phyloP scores from a whole-genome alignment of 2,797 vertebrate genomes.

The Gambelia wislizenii region DNA sequence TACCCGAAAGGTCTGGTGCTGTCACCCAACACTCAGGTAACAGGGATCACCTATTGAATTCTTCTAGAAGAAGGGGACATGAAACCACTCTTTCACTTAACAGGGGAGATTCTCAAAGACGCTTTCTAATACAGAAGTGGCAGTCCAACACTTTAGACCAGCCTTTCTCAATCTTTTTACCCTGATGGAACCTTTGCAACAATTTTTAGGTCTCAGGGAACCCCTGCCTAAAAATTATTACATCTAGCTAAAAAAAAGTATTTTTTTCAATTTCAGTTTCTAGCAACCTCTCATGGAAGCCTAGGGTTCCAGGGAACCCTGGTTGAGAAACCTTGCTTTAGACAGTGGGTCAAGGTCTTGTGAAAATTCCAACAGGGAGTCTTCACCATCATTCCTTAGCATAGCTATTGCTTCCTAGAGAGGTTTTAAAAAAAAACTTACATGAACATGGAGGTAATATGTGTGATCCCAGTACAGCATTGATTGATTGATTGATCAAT shows the following conservation, averaged over 20 bases:
- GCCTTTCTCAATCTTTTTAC: too few relatives aligned
- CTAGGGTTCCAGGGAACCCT: too few relatives aligned
- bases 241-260: too few relatives aligned
- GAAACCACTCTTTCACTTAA: background rate
- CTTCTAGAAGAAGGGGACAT: background rate
- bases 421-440: background rate
- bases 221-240: too few relatives aligned
- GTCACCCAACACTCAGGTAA: slow-evolving; percentile 59
- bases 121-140: background rate
- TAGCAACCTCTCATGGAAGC: too few relatives aligned
- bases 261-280: too few relatives aligned
- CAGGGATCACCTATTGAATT: background rate
- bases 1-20: background rate
- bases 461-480: background rate
- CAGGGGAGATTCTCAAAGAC: too few relatives aligned
- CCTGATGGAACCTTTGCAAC: too few relatives aligned
- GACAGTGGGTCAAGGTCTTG: background rate
- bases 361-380: background rate
- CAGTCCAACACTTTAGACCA: background rate
- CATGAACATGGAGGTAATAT: background rate
- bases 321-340: too few relatives aligned
- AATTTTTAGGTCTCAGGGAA: too few relatives aligned
- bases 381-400: background rate
- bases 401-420: too few relatives aligned
- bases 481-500: background rate